Conservation (phyloP, 1,140 invertebrate genomes). For the Drosophila parabipectinata region DNA sequence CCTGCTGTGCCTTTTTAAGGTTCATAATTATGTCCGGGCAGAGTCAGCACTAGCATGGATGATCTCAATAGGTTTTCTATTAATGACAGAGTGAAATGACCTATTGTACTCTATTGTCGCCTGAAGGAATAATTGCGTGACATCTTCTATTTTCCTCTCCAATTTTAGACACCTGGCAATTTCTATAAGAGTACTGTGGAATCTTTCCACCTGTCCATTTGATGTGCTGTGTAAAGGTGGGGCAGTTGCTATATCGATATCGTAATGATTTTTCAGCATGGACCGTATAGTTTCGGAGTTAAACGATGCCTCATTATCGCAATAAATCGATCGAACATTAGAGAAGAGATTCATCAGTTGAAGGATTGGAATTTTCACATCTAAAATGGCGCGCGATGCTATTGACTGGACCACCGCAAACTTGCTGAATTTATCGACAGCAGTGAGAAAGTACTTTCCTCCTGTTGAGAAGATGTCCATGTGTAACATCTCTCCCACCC, state of each 20-base stretch:
- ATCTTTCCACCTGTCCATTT: constrained; percentile 1
- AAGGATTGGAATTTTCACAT: too few species aligned
- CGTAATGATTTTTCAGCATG: constrained; percentile 7
- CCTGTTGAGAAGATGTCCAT: too few species aligned
- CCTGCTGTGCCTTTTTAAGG: too few species aligned
- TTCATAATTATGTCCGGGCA: too few species aligned
- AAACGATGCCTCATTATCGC: constrained; percentile 6
- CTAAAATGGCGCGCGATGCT: too few species aligned
- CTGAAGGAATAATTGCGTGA: constrained; percentile 5
- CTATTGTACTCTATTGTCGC: constrained; percentile 16
- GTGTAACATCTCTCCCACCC: too few species aligned
- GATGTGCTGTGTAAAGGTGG: constrained; percentile 20
- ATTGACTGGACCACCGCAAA: too few species aligned
- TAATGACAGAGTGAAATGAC: constrained; percentile 13
- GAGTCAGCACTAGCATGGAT: not conserved
- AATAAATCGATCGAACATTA: not conserved
- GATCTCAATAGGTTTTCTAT: constrained; percentile 11
- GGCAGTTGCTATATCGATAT: constrained; percentile 17
- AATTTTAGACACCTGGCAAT: constrained; percentile 13
- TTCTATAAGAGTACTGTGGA: constrained; percentile 13
- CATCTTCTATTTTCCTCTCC: constrained; percentile 7
- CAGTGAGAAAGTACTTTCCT: too few species aligned
- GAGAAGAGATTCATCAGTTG: too few species aligned
- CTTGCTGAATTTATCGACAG: too few species aligned
- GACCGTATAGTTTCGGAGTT: constrained; percentile 1